Base-by-base conservation (phyloP, 2,888 invertebrate genomes). In the Leuctra nigra region DNA sequence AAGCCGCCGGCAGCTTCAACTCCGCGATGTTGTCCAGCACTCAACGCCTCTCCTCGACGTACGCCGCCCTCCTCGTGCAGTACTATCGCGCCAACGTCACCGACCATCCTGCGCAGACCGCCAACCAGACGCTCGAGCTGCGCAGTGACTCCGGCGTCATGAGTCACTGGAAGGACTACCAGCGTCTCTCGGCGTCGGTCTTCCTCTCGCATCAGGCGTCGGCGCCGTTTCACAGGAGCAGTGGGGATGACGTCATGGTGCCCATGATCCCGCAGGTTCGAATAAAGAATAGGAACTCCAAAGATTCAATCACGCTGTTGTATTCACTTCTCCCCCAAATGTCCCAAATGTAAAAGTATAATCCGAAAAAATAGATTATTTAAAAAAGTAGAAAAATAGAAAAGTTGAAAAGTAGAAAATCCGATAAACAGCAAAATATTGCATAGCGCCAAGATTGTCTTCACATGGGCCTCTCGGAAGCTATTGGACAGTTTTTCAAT, bases 221-320 rank as follows among this genome's bases (percentile, higher is more conserved):
- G 7, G 64, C 65, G 7, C 63, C 66, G 1, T 69, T 69, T 54
- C 59, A 62, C 2, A 61, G 60, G 14, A 25, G 61, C 9, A 55
- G 62, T 33, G 63, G 63, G 7, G 60, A 60, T 22, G 60, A 62
- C 6, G 57, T 65, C 11, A 58, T 61, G 13, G 68, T 68, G n/a
- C 69, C 69, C 16, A 67, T 69, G 67, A 64, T 69, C 38, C 68
- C 68, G 7, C 65, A 67, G 52, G 64, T 66, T n/a, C n/a, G n/a
- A n/a, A n/a, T n/a, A n/a, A n/a, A n/a, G n/a, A n/a, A n/a, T n/a
- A n/a, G n/a, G n/a, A n/a, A n/a, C n/a, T n/a, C n/a, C n/a, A n/a
- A n/a, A n/a, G n/a, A n/a, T n/a, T n/a, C n/a, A n/a, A n/a, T n/a
- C n/a, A n/a, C n/a, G n/a, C n/a, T n/a, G n/a, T n/a, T n/a, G n/a